These are phyloP conservation scores for Chrysomela aeneicollis DNA, from an alignment of 2,888 invertebrate species.

Conservation along the genomic window DNA sequence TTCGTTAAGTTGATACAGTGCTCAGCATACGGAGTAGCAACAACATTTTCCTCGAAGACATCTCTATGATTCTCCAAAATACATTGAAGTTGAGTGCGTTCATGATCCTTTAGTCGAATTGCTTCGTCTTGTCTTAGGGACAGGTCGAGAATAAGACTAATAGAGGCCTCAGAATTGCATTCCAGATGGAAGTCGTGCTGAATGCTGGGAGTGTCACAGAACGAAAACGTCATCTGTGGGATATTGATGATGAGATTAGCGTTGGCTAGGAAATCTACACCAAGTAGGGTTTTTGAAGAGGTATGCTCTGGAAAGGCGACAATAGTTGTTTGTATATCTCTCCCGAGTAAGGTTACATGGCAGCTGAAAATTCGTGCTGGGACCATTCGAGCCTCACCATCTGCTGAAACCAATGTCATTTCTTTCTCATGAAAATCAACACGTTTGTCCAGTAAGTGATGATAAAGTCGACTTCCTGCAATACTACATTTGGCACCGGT, in stretches of 20 bases:
- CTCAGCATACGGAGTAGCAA: conserved; percentile 47
- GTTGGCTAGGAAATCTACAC: no score
- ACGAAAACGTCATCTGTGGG: conserved; percentile 16
- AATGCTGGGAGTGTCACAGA: conserved; percentile 9
- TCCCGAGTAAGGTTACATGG: conserved; percentile 30
- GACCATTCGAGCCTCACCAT: no score
- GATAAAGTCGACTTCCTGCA: no score
- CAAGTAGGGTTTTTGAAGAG: no score
- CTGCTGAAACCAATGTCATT: no score
- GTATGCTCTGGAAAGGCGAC: conserved; percentile 17
- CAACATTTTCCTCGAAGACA: conserved; percentile 6
- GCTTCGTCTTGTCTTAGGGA: conserved; percentile 15
- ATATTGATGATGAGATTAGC: conserved; percentile 30
- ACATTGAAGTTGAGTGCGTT: conserved; percentile 13
- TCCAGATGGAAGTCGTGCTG: conserved; percentile 14
- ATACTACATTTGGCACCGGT: no score
- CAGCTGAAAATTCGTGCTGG: no score
- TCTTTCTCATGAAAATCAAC: no score
- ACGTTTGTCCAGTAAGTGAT: no score
- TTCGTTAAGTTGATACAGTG: no score
- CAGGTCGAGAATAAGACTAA: conserved; percentile 14
- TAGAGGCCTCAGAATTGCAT: neutral
- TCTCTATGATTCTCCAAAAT: conserved; percentile 1
- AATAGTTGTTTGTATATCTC: conserved; percentile 32
- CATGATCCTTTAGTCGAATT: neutral